phyloP scores from a whole-genome alignment of 2,113 vertebrate species.

The Scopus umbretta region DNA sequence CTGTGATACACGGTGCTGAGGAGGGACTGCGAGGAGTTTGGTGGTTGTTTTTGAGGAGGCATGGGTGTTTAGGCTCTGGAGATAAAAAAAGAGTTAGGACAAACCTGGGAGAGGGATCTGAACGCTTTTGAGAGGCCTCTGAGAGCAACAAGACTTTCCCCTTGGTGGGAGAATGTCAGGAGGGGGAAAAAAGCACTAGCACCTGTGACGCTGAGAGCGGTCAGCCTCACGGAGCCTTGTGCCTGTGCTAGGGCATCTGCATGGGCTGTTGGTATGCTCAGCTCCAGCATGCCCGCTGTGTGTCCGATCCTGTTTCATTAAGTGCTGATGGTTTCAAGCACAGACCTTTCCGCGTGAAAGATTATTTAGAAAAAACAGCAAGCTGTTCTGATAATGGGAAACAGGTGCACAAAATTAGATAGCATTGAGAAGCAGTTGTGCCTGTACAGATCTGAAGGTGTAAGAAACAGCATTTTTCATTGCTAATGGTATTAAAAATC shows the following conservation, averaged over 20 bases:
- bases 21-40: background rate
- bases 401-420: background rate
- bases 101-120: background rate
- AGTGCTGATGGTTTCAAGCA: background rate
- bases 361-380: background rate
- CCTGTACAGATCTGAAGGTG: background rate
- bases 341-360: background rate
- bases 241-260: background rate
- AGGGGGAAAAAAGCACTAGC: background rate
- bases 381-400: background rate
- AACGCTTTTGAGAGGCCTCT: background rate
- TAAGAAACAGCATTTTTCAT: background rate
- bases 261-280: fast-evolving
- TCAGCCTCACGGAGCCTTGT: background rate
- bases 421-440: background rate
- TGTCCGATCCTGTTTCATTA: background rate
- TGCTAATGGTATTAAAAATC: background rate
- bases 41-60: background rate
- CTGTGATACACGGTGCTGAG: background rate
- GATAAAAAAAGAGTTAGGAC: background rate
- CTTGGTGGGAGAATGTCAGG: background rate
- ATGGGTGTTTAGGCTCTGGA: background rate
- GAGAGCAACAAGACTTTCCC: background rate
- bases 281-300: fast-evolving
- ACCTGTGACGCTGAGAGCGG: background rate